Conservation (phyloP, 2,797 vertebrate species). For the Ambastaia sidthimunki region DNA sequence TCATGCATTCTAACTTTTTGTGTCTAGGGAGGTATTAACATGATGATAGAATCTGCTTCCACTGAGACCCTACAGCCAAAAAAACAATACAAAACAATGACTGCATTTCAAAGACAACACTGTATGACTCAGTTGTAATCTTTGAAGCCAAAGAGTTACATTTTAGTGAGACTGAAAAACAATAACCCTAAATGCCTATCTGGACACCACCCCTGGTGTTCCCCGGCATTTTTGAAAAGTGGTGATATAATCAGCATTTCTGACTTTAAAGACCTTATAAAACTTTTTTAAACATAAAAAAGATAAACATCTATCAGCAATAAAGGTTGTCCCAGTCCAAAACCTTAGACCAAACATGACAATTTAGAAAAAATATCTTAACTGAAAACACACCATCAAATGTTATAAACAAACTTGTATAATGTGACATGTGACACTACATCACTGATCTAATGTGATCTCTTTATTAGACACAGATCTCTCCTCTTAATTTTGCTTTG, state of each 20-base stretch:
- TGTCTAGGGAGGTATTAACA: slow-evolving; percentile 47
- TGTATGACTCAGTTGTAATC: slow-evolving; percentile 11
- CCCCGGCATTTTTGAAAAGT: slow-evolving; percentile 3
- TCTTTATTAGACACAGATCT: slow-evolving; percentile 16
- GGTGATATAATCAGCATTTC: slow-evolving; percentile 18
- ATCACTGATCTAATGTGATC: background rate
- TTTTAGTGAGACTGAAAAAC: slow-evolving; percentile 15
- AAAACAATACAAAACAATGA: slow-evolving; percentile 35
- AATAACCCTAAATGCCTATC: slow-evolving; percentile 30
- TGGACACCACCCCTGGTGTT: slow-evolving; percentile 21
- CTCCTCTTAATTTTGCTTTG: background rate
- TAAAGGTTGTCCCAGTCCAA: slow-evolving; percentile 1
- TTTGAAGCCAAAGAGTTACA: background rate
- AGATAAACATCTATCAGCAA: background rate
- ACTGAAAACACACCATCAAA: slow-evolving; percentile 19
- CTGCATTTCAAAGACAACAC: slow-evolving; percentile 28
- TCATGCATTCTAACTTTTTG: slow-evolving; percentile 49
- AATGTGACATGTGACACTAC: background rate
- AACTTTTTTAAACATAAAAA: slow-evolving; percentile 13
- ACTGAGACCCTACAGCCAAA: slow-evolving; percentile 60
- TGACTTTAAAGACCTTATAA: slow-evolving; percentile 4
- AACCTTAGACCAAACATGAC: slow-evolving; percentile 35
- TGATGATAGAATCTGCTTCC: slow-evolving; percentile 63
- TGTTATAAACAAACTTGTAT: background rate
- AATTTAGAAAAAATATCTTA: background rate